Evolutionary conservation across 2,797 vertebrate genomes (phyloP).

Genomic region (Pogoniulus pusillus): DNA sequence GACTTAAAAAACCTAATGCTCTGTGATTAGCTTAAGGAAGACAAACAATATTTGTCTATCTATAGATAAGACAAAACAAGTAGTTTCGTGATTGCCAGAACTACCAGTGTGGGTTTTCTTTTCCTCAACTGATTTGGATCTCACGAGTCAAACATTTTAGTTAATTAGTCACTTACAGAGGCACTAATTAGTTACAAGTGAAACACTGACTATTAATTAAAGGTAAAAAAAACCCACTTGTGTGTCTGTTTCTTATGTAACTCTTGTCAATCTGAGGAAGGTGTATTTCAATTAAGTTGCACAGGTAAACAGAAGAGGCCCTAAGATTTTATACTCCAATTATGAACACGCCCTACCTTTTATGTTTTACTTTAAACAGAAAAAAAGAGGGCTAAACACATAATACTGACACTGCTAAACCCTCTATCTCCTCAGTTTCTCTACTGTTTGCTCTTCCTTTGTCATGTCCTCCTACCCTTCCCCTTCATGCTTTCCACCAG

Average conservation of each 20-base stretch:
- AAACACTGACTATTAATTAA: background rate
- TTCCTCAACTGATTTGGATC: background rate
- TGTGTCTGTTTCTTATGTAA: background rate
- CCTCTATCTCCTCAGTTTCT: background rate
- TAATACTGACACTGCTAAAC: background rate
- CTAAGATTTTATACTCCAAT: background rate
- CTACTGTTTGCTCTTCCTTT: background rate
- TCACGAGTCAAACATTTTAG: constrained; percentile 10
- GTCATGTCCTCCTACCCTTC: background rate
- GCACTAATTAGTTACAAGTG: constrained; percentile 17
- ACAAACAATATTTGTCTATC: background rate
- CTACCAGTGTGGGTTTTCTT: background rate
- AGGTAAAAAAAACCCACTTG: background rate
- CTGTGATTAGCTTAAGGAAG: background rate
- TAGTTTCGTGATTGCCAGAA: background rate
- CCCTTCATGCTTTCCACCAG: background rate
- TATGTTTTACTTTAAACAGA: background rate
- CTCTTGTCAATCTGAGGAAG: background rate
- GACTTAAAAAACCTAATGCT: background rate
- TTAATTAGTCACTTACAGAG: constrained; percentile 35
- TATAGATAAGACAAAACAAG: background rate
- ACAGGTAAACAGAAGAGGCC: background rate
- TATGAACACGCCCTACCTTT: background rate
- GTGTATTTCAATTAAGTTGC: background rate
- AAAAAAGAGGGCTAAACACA: background rate